phyloP scores from a whole-genome alignment of 2,113 vertebrate genomes.

The Vulpes ferrilata region DNA sequence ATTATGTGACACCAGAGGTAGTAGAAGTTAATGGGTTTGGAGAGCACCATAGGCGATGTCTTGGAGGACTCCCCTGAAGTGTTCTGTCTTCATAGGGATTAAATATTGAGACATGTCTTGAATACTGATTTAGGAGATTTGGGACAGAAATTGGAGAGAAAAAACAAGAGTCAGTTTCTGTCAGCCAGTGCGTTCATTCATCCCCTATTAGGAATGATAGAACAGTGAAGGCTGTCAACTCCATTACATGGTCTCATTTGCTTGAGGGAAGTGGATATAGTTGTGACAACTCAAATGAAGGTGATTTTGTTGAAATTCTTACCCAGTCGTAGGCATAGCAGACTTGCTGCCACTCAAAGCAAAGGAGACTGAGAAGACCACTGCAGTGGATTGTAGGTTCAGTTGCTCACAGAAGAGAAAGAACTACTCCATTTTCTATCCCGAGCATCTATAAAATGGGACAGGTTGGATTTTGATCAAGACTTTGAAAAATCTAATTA shows the following conservation, averaged over 20 bases:
- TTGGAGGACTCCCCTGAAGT: neutral
- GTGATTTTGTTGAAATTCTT: neutral
- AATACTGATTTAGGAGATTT: constrained; percentile 2
- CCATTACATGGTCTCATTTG: neutral
- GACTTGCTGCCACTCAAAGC: neutral
- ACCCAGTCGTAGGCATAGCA: neutral
- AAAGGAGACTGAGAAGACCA: neutral
- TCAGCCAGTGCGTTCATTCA: neutral
- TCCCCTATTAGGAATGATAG: neutral
- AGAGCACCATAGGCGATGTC: neutral
- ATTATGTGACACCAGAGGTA: neutral
- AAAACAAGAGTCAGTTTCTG: neutral
- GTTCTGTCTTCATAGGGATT: neutral
- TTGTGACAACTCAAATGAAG: neutral
- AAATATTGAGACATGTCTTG: constrained; percentile 21
- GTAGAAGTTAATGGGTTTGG: neutral
- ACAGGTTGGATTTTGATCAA: neutral
- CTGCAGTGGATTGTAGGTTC: neutral
- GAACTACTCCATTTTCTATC: neutral
- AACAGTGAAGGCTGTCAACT: neutral
- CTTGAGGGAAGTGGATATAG: neutral
- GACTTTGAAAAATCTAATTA: neutral
- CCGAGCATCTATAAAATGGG: neutral
- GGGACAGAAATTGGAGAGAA: neutral
- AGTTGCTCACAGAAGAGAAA: neutral